Conservation (phyloP, 92 coral and sea anemone genomes). For the Chrysogorgia sp. region DNA sequence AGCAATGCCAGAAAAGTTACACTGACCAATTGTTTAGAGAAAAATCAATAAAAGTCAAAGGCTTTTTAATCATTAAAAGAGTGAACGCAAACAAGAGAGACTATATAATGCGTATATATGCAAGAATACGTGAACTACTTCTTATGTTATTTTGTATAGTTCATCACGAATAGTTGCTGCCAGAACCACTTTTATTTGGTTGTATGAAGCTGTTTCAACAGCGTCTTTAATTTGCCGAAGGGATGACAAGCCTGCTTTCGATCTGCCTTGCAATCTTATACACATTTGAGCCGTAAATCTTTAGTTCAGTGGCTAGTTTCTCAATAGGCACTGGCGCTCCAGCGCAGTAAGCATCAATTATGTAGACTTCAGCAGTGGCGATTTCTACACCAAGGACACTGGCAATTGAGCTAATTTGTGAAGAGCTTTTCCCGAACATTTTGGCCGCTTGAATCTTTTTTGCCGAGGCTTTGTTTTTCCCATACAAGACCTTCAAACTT, state of each 20-base stretch:
- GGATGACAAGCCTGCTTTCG: conserved; percentile 1
- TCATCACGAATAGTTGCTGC: too few relatives aligned
- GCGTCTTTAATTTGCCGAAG: conserved; percentile 22
- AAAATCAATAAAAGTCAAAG: too few relatives aligned
- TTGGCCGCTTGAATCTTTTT: conserved; percentile 29
- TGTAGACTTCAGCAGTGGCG: conserved; percentile 47
- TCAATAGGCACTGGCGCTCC: conserved; percentile 22
- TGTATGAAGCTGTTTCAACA: too few relatives aligned
- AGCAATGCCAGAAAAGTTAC: too few relatives aligned
- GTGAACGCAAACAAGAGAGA: too few relatives aligned
- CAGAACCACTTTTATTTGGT: conserved; percentile 25
- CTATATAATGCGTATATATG: too few relatives aligned
- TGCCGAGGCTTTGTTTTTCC: too few relatives aligned
- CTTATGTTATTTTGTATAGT: too few relatives aligned
- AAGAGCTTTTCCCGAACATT: conserved; percentile 31
- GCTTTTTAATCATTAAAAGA: too few relatives aligned
- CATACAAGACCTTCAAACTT: conserved; percentile 39
- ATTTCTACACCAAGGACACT: neutral
- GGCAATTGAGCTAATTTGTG: conserved; percentile 15
- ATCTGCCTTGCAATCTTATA: neutral
- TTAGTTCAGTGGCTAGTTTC: conserved; percentile 34
- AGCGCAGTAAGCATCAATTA: conserved; percentile 25
- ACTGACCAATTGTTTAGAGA: too few relatives aligned
- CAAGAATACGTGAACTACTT: too few relatives aligned
- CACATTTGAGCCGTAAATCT: neutral